phyloP scores from a whole-genome alignment of 2,797 vertebrate species.

The Anableps anableps region DNA sequence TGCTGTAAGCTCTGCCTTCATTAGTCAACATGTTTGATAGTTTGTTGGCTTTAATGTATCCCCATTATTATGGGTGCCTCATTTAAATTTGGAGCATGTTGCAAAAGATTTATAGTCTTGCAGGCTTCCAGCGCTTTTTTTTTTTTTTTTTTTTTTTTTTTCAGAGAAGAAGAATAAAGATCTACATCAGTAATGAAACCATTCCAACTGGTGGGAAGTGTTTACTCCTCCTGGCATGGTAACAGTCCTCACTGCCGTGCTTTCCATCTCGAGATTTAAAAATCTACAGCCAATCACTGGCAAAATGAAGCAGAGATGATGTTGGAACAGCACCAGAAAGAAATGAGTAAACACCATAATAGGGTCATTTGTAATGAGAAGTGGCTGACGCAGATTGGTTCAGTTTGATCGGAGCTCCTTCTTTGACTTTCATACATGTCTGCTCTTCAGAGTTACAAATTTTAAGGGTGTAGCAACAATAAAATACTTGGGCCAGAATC shows the following conservation, averaged over 20 bases:
- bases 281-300: slow-evolving; percentile 5
- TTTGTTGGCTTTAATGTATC: too few species aligned
- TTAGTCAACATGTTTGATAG: too few species aligned
- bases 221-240: slow-evolving; percentile 36
- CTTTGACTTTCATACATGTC: not conserved
- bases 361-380: slow-evolving; percentile 2
- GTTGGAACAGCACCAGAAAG: slow-evolving; percentile 19
- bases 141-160: too few species aligned
- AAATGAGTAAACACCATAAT: not conserved
- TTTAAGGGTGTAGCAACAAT: slow-evolving; percentile 27
- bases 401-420: slow-evolving; percentile 1
- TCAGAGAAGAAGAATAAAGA: slow-evolving; percentile 29
- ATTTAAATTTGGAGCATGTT: slow-evolving; percentile 19
- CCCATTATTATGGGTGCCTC: not conserved
- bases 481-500: not conserved
- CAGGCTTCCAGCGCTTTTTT: slow-evolving; percentile 11
- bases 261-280: slow-evolving; percentile 27
- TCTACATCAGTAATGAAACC: slow-evolving; percentile 60
- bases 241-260: slow-evolving; percentile 16
- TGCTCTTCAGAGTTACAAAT: not conserved
- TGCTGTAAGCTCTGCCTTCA: too few species aligned
- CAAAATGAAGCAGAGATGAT: slow-evolving; percentile 27
- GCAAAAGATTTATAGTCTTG: slow-evolving; percentile 10
- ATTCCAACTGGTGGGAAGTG: slow-evolving; percentile 50
- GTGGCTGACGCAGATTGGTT: not conserved